Evolutionary conservation across 2,797 vertebrate genomes (phyloP), one percentile per base, ranked within the genome.

Genomic region (Diplodus sargus): DNA sequence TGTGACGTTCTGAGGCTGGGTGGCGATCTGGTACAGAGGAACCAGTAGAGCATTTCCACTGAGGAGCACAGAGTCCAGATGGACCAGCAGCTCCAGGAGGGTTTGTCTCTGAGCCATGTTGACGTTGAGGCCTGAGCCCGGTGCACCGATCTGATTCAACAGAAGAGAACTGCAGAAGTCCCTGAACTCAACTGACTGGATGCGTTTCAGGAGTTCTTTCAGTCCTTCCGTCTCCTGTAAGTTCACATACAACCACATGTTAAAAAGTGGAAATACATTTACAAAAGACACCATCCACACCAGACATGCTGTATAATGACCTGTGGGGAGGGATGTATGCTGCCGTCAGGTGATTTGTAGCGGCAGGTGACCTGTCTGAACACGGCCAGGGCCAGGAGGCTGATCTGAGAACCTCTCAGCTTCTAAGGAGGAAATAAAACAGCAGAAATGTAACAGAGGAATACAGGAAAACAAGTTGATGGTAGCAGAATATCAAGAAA

Each of bases 31-130:
- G 39, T 51, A 0, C 0, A 95, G 91, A n/a, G 94, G 94, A 60
- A 2, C 16, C 53, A 95, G 79, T 1, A 95, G 70, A 22, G 7
- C 4, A 10, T 28, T 90, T 16, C 81, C 83, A 78, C 74, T 88
- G 70, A 92, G 88, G 22, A 95, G 86, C 70, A 95, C 91, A 5
- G 92, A 87, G 58, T 76, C 81, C 60, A 92, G 86, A 30, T 96
- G 95, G 51, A 95, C 91, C 82, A 96, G 83, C 61, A 95, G 89
- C 87, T 95, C 94, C 88, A 94, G 54, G 20, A 95, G 45, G 25
- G 67, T 82, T 54, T 83, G 91, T 30, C 77, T 92, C 77, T 62
- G 85, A 78, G 82, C 2, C 2, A 18, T 1, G 48, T 1, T 9
- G 43, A 91, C 2, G 1, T 1, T 7, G 3, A 94, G 84, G 34